Base-by-base conservation (phyloP, 2,888 invertebrate genomes). In the Pristionchus maxplancki region DNA sequence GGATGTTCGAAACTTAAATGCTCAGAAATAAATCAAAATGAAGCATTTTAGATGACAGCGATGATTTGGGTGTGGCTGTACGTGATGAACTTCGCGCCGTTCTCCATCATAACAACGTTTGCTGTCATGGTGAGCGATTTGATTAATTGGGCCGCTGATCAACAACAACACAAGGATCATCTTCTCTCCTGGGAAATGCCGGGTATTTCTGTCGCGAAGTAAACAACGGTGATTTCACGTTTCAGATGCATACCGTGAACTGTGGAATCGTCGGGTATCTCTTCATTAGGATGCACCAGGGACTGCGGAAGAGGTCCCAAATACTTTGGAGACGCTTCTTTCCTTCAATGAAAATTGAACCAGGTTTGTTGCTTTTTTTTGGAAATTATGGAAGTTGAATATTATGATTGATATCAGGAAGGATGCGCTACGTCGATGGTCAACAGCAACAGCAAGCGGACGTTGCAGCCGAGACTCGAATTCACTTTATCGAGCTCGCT, bases 51-150 rank as follows among this genome's bases (percentile, higher is more conserved):
- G 67, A 67, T 67, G 67, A 8, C 34, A 11, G 67, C 67, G 15
- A 67, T 67, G 67, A 34, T 67, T 15, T 67, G 67, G 67, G 67
- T 67, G 67, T 67, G 67, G 67, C 34, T 67, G 67, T 67, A 34
- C 15, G 67, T 67, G 4, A 34, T 67, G 67, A 34, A 67, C 0
- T 4, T 67, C 20, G 67, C 67, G 31, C 67, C 67, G 11, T 67
- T 67, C 34, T 67, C 67, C 1, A 67, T 67, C 34, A 67, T 67
- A 31, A 67, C 67, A 0, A 67, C 67, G 15, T 31, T 11, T 34
- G 67, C 67, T 9, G 67, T 67, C 8, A 67, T 67, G 67, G 67
- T 67, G 17, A 67, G 17, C 9, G 24, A 20, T 24, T 58, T 58
- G 8, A 44, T 44, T 9, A 44, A n/a, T n/a, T n/a, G n/a, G n/a